phyloP scores from a whole-genome alignment of 2,797 vertebrate genomes.

The Cossypha dichroa region DNA sequence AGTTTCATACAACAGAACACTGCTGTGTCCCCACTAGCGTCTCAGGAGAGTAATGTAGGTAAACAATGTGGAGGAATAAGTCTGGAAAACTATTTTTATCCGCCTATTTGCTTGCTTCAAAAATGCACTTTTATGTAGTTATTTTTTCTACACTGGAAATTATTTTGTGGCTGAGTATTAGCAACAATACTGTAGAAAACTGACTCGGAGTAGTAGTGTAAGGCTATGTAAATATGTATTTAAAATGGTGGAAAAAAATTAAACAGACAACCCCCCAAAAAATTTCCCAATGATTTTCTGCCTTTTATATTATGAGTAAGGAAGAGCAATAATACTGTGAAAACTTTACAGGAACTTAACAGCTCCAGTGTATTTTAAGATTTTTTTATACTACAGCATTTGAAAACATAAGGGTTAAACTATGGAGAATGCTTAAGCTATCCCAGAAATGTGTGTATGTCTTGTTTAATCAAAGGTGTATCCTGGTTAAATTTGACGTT shows the following conservation, averaged over 20 bases:
- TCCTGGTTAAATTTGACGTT: background rate
- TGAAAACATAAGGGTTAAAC: background rate
- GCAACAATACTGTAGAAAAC: background rate
- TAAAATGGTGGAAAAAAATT: background rate
- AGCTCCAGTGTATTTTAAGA: background rate
- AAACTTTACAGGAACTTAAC: background rate
- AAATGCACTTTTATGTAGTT: background rate
- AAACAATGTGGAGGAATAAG: background rate
- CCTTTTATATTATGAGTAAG: background rate
- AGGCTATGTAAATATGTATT: background rate
- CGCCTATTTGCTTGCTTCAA: background rate
- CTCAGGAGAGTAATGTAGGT: background rate
- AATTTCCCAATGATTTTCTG: background rate
- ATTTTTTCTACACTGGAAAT: background rate
- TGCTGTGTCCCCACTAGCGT: background rate
- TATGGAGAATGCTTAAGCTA: background rate
- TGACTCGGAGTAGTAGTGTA: background rate
- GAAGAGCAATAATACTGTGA: background rate
- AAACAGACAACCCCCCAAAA: fast-evolving
- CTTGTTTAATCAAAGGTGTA: background rate
- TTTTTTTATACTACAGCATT: background rate
- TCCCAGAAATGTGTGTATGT: background rate
- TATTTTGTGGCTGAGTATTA: background rate
- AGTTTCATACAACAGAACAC: background rate
- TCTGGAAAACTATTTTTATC: background rate